Base-by-base conservation (phyloP, 2,797 vertebrate species). In the Cossypha polioptera region DNA sequence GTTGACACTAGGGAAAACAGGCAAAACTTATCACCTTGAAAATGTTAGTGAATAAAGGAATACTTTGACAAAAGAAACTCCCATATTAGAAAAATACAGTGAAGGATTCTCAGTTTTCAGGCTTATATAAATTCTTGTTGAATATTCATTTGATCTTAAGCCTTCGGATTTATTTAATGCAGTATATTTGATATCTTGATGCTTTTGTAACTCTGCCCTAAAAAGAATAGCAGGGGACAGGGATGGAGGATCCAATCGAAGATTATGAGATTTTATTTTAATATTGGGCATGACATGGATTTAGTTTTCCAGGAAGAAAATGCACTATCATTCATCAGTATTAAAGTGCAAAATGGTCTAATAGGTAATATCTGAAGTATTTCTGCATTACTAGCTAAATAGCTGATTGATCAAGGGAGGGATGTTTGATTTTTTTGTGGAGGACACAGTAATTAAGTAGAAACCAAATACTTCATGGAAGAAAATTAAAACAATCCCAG, bases 391-490 rank as follows among this genome's bases (percentile, higher is more conserved):
- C 72, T 88, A 67, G 83, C 48, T 67, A 69, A 95, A 95, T 29
- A 81, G 63, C 26, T 94, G 95, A 94, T 55, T 74, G 93, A 94
- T 92, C 74, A 86, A 91, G 83, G 53, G 43, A 82, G 33, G 5
- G n/a, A 47, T 91, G 66, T 92, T 96, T 93, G 78, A 88, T 65
- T 92, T 96, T 78, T 62, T 88, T 65, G 78, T 65, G 51, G 69
- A 89, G 50, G 86, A 65, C 31, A 50, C 9, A 29, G 73, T 89
- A 97, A 95, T 96, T 91, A 97, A 85, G 50, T 51, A 62, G 76
- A 95, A 87, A 81, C 67, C 79, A 95, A 95, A 92, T 86, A 86
- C 82, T 84, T 78, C 47, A 66, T 51, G n/a, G n/a, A 88, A 93
- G 91, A 86, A 58, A 35, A 14, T 35, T n/a, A 43, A 77, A 96